Conservation (phyloP, 2,888 invertebrate genomes). For the Glomeris marginata region DNA sequence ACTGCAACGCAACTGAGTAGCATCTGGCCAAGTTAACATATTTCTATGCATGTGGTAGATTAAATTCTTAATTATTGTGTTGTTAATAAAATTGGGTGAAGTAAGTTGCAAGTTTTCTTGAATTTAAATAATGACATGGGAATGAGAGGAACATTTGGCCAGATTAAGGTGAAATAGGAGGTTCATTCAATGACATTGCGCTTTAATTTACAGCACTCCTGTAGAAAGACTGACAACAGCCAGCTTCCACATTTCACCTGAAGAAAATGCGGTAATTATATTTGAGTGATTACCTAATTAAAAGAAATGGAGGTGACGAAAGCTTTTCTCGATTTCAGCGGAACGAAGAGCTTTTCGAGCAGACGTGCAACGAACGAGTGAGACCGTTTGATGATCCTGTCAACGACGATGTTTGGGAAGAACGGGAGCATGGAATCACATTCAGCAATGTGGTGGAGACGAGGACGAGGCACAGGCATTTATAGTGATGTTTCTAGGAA, state of each 20-base stretch:
- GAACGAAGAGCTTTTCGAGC: conserved; percentile 43
- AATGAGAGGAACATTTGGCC: too few relatives aligned
- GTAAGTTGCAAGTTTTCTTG: too few relatives aligned
- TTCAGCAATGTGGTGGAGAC: conserved; percentile 15
- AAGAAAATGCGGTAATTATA: conserved; percentile 16
- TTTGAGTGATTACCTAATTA: not conserved
- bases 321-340: conserved; percentile 19
- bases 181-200: not conserved
- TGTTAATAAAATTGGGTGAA: too few relatives aligned
- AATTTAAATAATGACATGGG: too few relatives aligned
- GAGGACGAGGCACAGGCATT: not conserved
- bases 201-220: conserved; percentile 17
- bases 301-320: not conserved
- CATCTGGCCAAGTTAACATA: too few relatives aligned
- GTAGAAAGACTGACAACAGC: conserved; percentile 13
- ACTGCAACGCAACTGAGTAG: too few relatives aligned
- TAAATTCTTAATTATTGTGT: too few relatives aligned
- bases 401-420: conserved; percentile 32
- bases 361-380: conserved; percentile 36
- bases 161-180: not conserved
- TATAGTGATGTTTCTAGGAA: too few relatives aligned
- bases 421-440: conserved; percentile 26
- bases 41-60: too few relatives aligned
- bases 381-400: conserved; percentile 30
- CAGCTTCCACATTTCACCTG: conserved; percentile 15